These are phyloP conservation scores for Agrochola litura DNA, from an alignment of 2,888 invertebrate genomes.

Conservation along the genomic window DNA sequence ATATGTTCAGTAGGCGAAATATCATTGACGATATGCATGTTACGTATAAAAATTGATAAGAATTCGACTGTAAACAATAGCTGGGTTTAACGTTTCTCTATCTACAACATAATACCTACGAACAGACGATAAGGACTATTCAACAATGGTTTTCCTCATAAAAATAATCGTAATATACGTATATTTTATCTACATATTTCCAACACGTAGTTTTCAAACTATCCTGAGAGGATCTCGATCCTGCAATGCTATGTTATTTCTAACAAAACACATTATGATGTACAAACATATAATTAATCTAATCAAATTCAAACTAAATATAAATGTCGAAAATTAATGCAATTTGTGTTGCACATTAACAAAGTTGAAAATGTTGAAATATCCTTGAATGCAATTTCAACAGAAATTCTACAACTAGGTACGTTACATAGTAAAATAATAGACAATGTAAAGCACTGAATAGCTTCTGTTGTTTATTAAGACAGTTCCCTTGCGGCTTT, in stretches of 20 bases:
- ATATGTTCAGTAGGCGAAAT: constrained; percentile 65
- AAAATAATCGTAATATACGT: not conserved
- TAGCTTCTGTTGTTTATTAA: constrained; percentile 52
- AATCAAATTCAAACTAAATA: constrained; percentile 11
- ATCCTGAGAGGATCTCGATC: constrained; percentile 1
- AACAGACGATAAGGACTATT: constrained; percentile 28
- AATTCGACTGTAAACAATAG: constrained; percentile 31
- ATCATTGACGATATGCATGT: constrained; percentile 47
- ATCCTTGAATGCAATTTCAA: constrained; percentile 61
- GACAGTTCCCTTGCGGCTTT: constrained; percentile 68
- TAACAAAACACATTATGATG: constrained; percentile 5
- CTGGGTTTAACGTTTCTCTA: constrained; percentile 29
- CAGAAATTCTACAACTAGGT: constrained; percentile 43
- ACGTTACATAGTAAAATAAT: constrained; percentile 54
- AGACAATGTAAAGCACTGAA: constrained; percentile 49
- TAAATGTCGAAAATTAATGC: constrained; percentile 44
- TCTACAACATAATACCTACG: constrained; percentile 25
- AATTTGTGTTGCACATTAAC: constrained; percentile 29
- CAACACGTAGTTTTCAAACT: not conserved
- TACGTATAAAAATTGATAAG: constrained; percentile 52
- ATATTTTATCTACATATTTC: not conserved
- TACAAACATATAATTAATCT: constrained; percentile 7
- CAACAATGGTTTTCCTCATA: constrained; percentile 9
- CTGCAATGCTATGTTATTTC: not conserved
- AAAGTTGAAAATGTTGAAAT: constrained; percentile 46